Base-by-base conservation (phyloP, 2,113 vertebrate species). In the Erythrocercus mccallii region DNA sequence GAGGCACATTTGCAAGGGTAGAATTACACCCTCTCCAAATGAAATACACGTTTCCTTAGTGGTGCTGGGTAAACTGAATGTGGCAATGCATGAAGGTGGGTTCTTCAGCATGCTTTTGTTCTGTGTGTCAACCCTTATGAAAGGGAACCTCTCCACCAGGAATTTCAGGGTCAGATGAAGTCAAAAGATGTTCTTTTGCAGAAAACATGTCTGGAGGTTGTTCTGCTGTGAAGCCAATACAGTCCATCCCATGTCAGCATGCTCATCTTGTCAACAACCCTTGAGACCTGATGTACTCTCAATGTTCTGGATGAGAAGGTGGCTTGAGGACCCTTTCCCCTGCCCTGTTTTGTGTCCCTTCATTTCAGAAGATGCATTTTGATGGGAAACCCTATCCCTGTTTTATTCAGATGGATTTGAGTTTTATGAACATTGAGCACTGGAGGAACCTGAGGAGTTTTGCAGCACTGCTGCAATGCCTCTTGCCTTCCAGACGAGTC, bases 371-470 rank as follows among this genome's bases (percentile, higher is more conserved):
- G 44, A 54, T 42, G 13, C 6, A 14, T 70, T 95, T 72, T 82
- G 42, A 22, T 78, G 47, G 50, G 54, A 94, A 77, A 38, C 15
- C 4, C 10, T 28, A 15, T 38, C 23, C 14, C 15, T 45, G 13
- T 60, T 85, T 68, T 69, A 50, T 22, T 87, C 66, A 33, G 18
- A 31, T 27, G n/a, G 11, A 13, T 86, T 47, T 64, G 57, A n/a
- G 12, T 93, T 91, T 76, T 33, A 42, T 0, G 0, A 45, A 19
- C 45, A 27, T 0, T 40, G 53, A 68, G 28, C 0, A 1, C 1
- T 69, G n/a, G 30, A 88, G 11, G 48, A 73, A 58, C 22, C 18
- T 31, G 35, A 69, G 54, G 35, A 82, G 18, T 7, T 82, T 31
- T 77, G 56, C 51, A 56, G 31, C 12, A 8, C 28, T 92, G 70